A percentile compares a stretch with the other conserved stretches of the same genome.
Evolutionary conservation across 2,113 vertebrate genomes (phyloP).

Genomic region (Arenaria interpres): DNA sequence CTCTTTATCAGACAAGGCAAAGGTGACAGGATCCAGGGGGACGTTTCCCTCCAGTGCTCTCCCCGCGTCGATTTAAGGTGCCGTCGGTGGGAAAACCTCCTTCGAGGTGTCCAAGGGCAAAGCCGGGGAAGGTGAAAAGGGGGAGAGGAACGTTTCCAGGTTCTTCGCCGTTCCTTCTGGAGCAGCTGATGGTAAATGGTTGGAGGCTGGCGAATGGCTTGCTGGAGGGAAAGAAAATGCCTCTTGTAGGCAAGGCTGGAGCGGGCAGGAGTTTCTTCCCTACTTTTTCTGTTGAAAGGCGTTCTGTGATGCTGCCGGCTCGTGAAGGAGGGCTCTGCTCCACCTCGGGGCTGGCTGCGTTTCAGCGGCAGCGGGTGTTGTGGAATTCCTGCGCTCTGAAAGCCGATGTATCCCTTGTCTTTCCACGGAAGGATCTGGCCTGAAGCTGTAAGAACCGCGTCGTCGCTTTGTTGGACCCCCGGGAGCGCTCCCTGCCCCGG

Average conservation of each 20-base stretch:
- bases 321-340: background rate
- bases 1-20: background rate
- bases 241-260: background rate
- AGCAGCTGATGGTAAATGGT: background rate
- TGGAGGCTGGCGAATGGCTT: too few relatives aligned
- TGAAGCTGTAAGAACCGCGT: rapidly evolving
- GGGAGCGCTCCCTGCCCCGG: background rate
- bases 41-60: rapidly evolving
- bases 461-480: rapidly evolving
- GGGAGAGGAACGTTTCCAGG: background rate
- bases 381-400: background rate
- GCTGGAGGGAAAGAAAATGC: background rate
- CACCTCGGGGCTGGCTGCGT: background rate
- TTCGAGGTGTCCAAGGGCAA: background rate
- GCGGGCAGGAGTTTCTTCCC: background rate
- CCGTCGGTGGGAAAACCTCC: background rate
- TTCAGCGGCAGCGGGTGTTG: background rate
- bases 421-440: too few relatives aligned
- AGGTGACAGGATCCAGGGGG: rapidly evolving
- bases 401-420: too few relatives aligned
- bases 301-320: background rate
- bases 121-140: background rate
- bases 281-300: background rate
- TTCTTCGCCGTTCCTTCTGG: background rate
- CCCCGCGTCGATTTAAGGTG: background rate